A percentile compares a stretch with the other conserved stretches of the same genome.
phyloP scores from a whole-genome alignment of 2,888 invertebrate genomes.

The Xylota segnis region DNA sequence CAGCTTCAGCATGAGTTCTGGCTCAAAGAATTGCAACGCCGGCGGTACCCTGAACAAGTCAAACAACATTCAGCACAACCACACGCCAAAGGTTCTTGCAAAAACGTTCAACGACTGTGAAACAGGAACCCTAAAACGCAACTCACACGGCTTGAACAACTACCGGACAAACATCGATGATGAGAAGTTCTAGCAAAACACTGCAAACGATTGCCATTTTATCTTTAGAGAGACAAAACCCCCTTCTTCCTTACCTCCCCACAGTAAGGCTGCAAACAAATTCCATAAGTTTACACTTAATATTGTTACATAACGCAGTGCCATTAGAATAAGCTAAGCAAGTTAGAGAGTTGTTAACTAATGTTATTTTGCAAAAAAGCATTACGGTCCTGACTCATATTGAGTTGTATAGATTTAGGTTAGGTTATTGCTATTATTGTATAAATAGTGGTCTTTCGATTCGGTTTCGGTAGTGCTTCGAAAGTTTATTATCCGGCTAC shows the following conservation, averaged over 20 bases:
- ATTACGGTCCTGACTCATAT: conserved; percentile 80
- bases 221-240: no score
- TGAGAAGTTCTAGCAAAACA: conserved; percentile 82
- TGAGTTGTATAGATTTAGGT: conserved; percentile 78
- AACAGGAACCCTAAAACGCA: conserved; percentile 90
- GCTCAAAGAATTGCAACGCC: conserved; percentile 80
- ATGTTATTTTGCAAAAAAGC: conserved; percentile 46
- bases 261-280: conserved; percentile 6
- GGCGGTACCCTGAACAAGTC: conserved; percentile 86
- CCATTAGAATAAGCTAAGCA: conserved; percentile 71
- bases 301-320: conserved; percentile 64
- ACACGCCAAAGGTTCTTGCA: conserved; percentile 89
- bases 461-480: conserved; percentile 48
- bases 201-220: neutral
- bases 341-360: conserved; percentile 63
- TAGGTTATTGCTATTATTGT: neutral
- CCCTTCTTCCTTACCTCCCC: neutral
- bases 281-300: conserved; percentile 35
- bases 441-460: conserved; percentile 14
- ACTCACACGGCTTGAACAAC: conserved; percentile 89
- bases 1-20: conserved; percentile 87
- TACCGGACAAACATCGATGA: conserved; percentile 84
- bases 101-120: conserved; percentile 91
- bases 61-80: conserved; percentile 87
- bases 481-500: conserved; percentile 56